Conservation (phyloP, 2,888 invertebrate genomes). For the Callyntrura sp. region DNA sequence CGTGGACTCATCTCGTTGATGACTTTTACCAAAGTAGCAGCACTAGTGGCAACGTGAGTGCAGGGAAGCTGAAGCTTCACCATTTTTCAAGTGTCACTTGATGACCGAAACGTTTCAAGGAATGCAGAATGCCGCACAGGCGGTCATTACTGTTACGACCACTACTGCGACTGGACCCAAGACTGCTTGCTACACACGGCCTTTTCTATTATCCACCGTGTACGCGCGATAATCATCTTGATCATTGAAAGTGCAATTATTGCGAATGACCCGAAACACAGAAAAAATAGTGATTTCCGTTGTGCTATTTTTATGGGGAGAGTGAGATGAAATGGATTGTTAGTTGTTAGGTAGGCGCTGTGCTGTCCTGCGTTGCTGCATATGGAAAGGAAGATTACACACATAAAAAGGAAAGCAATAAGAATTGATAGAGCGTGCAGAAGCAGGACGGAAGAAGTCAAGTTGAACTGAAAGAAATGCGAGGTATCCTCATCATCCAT, state of each 20-base stretch:
- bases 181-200: background rate
- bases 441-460: background rate
- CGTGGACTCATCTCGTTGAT: constrained; percentile 28
- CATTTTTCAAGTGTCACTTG: constrained; percentile 40
- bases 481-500: constrained; percentile 24
- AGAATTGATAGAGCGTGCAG: background rate
- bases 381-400: constrained; percentile 28
- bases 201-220: background rate
- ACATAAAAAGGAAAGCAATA: constrained; percentile 15
- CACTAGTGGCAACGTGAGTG: background rate
- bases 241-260: constrained; percentile 11
- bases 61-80: background rate
- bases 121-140: background rate
- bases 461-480: constrained; percentile 35
- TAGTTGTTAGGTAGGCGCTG: too few species aligned
- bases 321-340: background rate
- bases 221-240: background rate
- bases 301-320: background rate
- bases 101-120: constrained; percentile 2
- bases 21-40: background rate
- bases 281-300: constrained; percentile 19
- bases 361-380: background rate
- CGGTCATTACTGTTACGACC: background rate
- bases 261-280: background rate
- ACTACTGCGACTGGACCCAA: too few species aligned